A percentile compares a stretch with the other conserved stretches of the same genome.
Evolutionary conservation across 2,888 invertebrate genomes (phyloP).

Genomic region (Lumbricus terrestris): DNA sequence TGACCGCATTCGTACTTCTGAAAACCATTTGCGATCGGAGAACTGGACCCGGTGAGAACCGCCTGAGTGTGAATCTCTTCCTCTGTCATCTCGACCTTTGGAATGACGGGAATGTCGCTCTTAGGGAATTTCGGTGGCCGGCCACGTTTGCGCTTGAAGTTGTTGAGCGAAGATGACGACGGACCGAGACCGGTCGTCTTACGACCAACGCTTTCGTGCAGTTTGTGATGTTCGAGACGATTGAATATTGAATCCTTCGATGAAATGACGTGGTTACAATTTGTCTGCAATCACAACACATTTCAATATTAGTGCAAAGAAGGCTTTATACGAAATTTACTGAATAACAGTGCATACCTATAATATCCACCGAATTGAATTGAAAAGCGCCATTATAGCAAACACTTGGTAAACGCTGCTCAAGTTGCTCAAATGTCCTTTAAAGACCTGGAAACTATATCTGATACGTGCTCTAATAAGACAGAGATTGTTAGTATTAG

Average conservation of each 20-base stretch:
- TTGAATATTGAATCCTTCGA: constrained; percentile 51
- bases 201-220: constrained; percentile 67
- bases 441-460: no score
- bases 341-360: not conserved
- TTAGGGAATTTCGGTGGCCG: constrained; percentile 87
- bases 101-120: constrained; percentile 50
- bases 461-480: no score
- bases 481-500: no score
- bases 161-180: constrained; percentile 35
- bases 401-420: no score
- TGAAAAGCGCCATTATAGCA: no score
- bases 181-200: constrained; percentile 23
- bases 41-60: not conserved
- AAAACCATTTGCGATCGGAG: constrained; percentile 46
- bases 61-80: constrained; percentile 26
- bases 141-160: constrained; percentile 78
- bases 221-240: constrained; percentile 80
- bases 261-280: constrained; percentile 64
- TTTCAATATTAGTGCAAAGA: not conserved
- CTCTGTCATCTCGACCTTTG: constrained; percentile 47
- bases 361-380: not conserved
- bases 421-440: no score
- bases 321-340: not conserved
- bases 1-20: constrained; percentile 48
- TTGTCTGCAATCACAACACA: constrained; percentile 35